Conservation (phyloP, 2,113 vertebrate species). For the Caranx ignobilis region DNA sequence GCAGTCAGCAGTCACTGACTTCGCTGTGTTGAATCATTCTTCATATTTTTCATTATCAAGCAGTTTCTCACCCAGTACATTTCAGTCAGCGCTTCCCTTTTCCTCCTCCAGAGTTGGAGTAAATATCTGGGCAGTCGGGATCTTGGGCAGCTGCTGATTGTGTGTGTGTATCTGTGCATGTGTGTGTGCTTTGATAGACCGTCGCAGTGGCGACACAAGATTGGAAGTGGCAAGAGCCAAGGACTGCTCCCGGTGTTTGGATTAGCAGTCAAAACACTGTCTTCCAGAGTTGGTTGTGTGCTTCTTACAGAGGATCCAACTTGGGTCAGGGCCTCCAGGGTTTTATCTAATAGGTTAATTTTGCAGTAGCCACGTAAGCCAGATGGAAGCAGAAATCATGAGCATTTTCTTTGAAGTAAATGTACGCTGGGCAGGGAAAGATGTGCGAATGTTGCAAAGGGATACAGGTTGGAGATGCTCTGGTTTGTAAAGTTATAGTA, state of each 20-base stretch:
- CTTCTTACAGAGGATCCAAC: constrained; percentile 78
- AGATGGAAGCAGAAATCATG: constrained; percentile 75
- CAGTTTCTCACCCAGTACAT: constrained; percentile 61
- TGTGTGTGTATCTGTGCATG: constrained; percentile 59
- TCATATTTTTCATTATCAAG: constrained; percentile 47
- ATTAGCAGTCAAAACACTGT: constrained; percentile 61
- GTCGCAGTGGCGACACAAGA: constrained; percentile 56
- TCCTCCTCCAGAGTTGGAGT: constrained; percentile 50
- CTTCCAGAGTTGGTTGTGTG: constrained; percentile 79
- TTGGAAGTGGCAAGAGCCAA: constrained; percentile 65
- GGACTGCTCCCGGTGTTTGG: constrained; percentile 62
- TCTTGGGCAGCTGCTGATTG: constrained; percentile 76
- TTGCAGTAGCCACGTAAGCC: constrained; percentile 74
- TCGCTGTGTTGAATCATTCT: constrained; percentile 43
- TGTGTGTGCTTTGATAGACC: constrained; percentile 80
- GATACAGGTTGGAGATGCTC: constrained; percentile 61
- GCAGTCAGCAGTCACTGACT: constrained; percentile 65
- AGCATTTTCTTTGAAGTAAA: constrained; percentile 66
- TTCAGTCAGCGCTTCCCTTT: constrained; percentile 68
- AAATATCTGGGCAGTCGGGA: constrained; percentile 63
- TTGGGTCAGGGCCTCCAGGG: constrained; percentile 62
- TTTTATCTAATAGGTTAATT: constrained; percentile 67
- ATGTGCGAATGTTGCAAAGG: constrained; percentile 65
- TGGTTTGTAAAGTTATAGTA: constrained; percentile 69
- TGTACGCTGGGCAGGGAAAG: constrained; percentile 53